phyloP scores from a whole-genome alignment of 2,888 invertebrate genomes.

The Polyommatus icarus region DNA sequence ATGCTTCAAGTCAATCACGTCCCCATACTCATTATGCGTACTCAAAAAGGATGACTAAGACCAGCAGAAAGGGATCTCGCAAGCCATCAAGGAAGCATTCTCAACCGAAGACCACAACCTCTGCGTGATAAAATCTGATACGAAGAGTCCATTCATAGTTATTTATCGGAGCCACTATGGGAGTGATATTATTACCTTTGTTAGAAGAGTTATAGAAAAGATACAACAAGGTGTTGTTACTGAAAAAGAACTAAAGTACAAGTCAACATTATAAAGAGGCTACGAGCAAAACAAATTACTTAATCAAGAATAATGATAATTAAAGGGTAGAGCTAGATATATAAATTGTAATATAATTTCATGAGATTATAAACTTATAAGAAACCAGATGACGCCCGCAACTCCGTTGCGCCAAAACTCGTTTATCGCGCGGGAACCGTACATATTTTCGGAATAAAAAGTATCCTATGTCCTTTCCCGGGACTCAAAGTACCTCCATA shows the following conservation, averaged over 20 bases:
- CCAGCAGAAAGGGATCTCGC: conserved; percentile 49
- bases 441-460: too few species aligned
- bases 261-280: background rate
- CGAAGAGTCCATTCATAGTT: too few species aligned
- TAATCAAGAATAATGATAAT: too few species aligned
- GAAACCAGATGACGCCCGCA: too few species aligned
- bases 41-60: conserved; percentile 65
- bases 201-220: too few species aligned
- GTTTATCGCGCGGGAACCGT: too few species aligned
- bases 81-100: background rate
- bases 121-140: background rate
- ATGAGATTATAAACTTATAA: background rate
- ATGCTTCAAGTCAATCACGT: conserved; percentile 52
- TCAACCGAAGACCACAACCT: conserved; percentile 7
- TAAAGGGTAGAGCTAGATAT: too few species aligned
- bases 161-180: background rate
- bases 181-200: background rate
- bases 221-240: too few species aligned
- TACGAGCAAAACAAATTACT: background rate
- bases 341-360: too few species aligned
- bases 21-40: conserved; percentile 69
- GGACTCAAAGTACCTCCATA: too few species aligned
- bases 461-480: too few species aligned
- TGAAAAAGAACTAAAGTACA: background rate
- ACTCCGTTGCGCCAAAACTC: too few species aligned